Percentiles rank a stretch among this genome's conserved stretches.
Conservation (phyloP, 2,888 invertebrate genomes). For the Carterocephalus palaemon region DNA sequence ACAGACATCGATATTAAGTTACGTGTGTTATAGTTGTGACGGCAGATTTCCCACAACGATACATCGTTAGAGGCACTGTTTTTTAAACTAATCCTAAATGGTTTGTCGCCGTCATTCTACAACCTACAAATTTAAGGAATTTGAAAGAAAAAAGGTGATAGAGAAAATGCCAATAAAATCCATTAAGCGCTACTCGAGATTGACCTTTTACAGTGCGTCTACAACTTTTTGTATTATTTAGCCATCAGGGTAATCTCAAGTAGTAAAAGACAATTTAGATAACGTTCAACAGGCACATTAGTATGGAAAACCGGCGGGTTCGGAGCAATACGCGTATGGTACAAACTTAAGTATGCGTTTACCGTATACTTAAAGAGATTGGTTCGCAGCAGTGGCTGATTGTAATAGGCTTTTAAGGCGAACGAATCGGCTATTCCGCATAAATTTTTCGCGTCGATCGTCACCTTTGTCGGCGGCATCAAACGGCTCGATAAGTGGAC, state of each 20-base stretch:
- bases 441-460: conserved; percentile 57
- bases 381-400: conserved; percentile 29
- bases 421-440: conserved; percentile 41
- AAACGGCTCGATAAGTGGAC: conserved; percentile 65
- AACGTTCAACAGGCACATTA: conserved; percentile 19
- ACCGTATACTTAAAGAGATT: conserved; percentile 14
- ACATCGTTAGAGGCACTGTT: neutral
- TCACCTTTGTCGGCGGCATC: conserved; percentile 73
- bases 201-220: conserved; percentile 23
- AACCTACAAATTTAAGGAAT: conserved; percentile 20
- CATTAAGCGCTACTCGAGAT: conserved; percentile 25
- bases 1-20: conserved; percentile 15
- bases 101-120: neutral
- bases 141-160: conserved; percentile 20
- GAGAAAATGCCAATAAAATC: conserved; percentile 25
- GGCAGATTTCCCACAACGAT: neutral
- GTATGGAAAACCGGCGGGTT: conserved; percentile 13
- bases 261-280: conserved; percentile 26
- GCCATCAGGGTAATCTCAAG: conserved; percentile 24
- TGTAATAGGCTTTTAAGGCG: conserved; percentile 39
- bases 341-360: conserved; percentile 12
- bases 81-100: neutral
- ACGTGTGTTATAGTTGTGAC: conserved; percentile 14
- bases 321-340: conserved; percentile 14
- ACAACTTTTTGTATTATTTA: conserved; percentile 25